Conservation (phyloP, 2,888 invertebrate species). For the Agrochola macilenta region DNA sequence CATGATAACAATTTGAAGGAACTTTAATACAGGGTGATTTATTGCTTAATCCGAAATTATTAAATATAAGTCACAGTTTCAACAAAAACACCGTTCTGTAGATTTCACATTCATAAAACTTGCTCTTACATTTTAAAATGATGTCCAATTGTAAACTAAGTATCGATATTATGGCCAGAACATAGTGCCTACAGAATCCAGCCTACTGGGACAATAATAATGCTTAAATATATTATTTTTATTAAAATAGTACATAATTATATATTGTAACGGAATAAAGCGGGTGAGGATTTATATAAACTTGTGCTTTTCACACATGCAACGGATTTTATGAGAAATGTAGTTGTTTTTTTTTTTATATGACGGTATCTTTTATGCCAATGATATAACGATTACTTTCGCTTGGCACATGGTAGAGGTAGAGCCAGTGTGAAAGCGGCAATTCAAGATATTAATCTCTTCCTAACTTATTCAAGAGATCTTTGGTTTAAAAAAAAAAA, state of each 20-base stretch:
- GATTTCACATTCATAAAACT: neutral
- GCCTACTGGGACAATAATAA: slow-evolving; percentile 61
- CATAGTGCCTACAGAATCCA: slow-evolving; percentile 59
- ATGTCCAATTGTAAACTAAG: slow-evolving; percentile 22
- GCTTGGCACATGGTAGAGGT: neutral
- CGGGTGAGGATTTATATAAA: slow-evolving; percentile 70
- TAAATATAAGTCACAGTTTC: neutral
- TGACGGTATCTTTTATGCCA: neutral
- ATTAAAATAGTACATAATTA: slow-evolving; percentile 51
- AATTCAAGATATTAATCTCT: neutral
- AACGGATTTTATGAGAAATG: slow-evolving; percentile 27
- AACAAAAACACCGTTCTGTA: neutral
- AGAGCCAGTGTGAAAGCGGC: neutral
- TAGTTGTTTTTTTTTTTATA: neutral
- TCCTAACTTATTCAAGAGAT: neutral
- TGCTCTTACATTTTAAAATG: neutral
- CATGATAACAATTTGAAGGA: neutral
- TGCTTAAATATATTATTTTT: slow-evolving; percentile 50
- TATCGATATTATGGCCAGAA: slow-evolving; percentile 41
- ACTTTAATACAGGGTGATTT: too few relatives aligned
- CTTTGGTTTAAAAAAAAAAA: neutral
- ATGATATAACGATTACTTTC: neutral
- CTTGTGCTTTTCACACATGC: slow-evolving; percentile 51
- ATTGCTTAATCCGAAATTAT: neutral
- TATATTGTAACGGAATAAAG: slow-evolving; percentile 65